Evolutionary conservation across 2,888 invertebrate genomes (phyloP).

Genomic region (Sinopyrophorus schimmeli): DNA sequence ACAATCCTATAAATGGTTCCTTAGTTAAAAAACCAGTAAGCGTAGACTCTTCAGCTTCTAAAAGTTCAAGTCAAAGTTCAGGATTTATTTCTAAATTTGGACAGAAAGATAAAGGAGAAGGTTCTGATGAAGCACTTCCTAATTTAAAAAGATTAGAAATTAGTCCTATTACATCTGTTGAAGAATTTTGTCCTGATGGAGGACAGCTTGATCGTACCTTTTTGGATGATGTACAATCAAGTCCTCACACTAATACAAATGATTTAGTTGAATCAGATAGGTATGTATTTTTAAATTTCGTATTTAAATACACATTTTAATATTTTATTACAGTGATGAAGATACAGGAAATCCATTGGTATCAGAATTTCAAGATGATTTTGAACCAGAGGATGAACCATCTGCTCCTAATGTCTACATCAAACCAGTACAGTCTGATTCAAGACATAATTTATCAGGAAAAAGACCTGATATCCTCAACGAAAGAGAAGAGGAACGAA

Average conservation of each 20-base stretch:
- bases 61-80: conserved; percentile 48
- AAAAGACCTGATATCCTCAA: conserved; percentile 47
- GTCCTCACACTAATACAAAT: conserved; percentile 51
- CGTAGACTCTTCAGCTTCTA: conserved; percentile 40
- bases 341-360: conserved; percentile 79
- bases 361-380: conserved; percentile 81
- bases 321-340: conserved; percentile 61
- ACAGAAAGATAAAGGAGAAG: conserved; percentile 49
- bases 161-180: conserved; percentile 60
- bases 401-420: conserved; percentile 38
- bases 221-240: conserved; percentile 66
- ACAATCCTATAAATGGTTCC: conserved; percentile 38
- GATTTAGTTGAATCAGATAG: conserved; percentile 61
- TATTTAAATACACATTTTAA: neutral
- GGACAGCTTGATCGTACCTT: conserved; percentile 77
- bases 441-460: conserved; percentile 35
- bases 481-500: conserved; percentile 46
- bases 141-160: conserved; percentile 47
- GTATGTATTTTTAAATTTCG: conserved; percentile 45
- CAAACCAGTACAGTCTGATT: conserved; percentile 15
- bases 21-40: conserved; percentile 27
- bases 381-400: conserved; percentile 70
- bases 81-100: conserved; percentile 50
- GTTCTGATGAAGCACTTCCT: conserved; percentile 48
- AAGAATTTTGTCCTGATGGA: conserved; percentile 75